Conservation (phyloP, 2,797 vertebrate genomes). For the Australoheros facetus region DNA sequence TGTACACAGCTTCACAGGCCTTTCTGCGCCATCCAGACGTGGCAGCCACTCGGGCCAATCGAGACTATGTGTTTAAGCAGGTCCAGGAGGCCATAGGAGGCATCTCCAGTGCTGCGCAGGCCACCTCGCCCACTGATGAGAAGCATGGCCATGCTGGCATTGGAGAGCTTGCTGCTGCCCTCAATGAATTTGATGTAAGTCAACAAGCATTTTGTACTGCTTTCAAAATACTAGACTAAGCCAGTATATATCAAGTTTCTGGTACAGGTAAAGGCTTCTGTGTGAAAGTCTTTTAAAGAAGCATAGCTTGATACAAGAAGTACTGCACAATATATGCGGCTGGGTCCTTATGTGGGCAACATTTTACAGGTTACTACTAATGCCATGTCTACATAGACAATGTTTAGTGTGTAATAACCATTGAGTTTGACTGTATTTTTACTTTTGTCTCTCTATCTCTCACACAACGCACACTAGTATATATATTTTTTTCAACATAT, state of each 20-base stretch:
- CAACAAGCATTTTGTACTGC: not conserved
- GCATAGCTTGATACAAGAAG: not conserved
- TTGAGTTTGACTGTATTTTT: not conserved
- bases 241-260: not conserved
- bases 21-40: constrained; percentile 97
- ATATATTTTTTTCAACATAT: not conserved
- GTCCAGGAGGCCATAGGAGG: constrained; percentile 98
- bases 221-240: not conserved
- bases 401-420: not conserved
- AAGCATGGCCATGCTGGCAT: constrained; percentile 96
- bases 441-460: not conserved
- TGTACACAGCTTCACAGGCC: constrained; percentile 97
- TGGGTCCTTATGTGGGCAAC: not conserved
- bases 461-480: not conserved
- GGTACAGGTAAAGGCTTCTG: not conserved
- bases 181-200: constrained; percentile 99
- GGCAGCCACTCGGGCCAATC: constrained; percentile 94
- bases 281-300: not conserved
- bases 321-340: not conserved
- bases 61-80: constrained; percentile 98
- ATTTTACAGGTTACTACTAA: not conserved
- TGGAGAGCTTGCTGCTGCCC: constrained; percentile 94
- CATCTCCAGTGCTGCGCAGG: constrained; percentile 97
- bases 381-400: not conserved
- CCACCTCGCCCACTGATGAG: constrained; percentile 93